Evolutionary conservation across 2,888 invertebrate genomes (phyloP), one percentile per base, ranked within the genome.

Genomic region (Andrena bicolor): DNA sequence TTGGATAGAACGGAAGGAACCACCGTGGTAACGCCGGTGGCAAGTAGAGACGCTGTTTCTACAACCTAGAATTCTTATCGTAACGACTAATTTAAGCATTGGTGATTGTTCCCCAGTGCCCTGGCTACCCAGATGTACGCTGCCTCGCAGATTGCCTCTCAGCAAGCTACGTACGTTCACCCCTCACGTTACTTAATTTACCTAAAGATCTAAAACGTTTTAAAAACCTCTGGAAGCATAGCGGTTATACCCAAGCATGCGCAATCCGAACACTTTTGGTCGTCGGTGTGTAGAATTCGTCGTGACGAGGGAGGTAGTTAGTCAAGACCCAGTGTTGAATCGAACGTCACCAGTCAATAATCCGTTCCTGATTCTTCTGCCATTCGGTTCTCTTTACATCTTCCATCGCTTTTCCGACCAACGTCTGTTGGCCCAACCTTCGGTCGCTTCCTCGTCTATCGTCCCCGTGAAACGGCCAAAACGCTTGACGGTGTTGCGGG

Each of bases 71-170:
- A 88, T 88, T 89, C 86, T 90, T 90, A 91, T 90, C 89, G 90
- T 91, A 91, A 93, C 90, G 91, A 94, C 92, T 94, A 94, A 94
- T 90, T 93, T 92, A 93, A 93, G 93, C 94, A 93, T 94, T 94
- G 94, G 94, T 94, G 94, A 94, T 94, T 93, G 93, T 94, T 97
- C 96, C 96, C 96, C 97, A 98, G 98, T 97, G 98, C 98, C 97
- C 97, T 98, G 96, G 98, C 98, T 96, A 97, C 97, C 96, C 98
- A 98, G 97, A 98, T 98, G 97, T 97, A 97, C 96, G 97, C 97
- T 95, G 96, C 96, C 96, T 96, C 97, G 95, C 97, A 97, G 96
- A 96, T 97, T 95, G 97, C 97, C 95, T 97, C 97, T 95, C 97
- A 97, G 96, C 97, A 97, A 96, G 97, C 97, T 96, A 98, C 97